Base-by-base conservation (phyloP, 2,797 vertebrate species). In the Euthynnus affinis region DNA sequence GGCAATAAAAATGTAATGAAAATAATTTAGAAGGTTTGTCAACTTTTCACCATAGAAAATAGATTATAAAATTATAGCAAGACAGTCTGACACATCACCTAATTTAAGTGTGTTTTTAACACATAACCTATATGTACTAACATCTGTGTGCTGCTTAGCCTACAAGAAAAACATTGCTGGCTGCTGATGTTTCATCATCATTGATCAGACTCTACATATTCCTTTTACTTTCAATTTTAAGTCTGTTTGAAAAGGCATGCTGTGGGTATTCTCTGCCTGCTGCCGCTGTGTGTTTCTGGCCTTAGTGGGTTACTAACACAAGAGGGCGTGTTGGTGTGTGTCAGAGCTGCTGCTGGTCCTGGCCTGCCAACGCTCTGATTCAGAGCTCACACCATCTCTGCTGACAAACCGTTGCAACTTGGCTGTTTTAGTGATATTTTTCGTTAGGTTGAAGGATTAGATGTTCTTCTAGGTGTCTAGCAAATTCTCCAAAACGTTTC, bases 261-360 rank as follows among this genome's bases (percentile, higher is more conserved):
- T 15, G 18, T 18, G 42, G 48, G n/a, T 22, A 49, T 58, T 48
- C 48, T 5, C 25, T 56, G 63, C 15, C 10, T 23, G 10, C 18
- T 23, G 20, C 14, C 22, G 5, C 25, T 34, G n/a, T 57, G 48
- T 62, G 58, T 90, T 85, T 72, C 34, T 15, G 29, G 61, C 8
- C 48, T 55, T 65, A 55, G 49, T 55, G 42, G 27, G 46, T 61
- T 82, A 56, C 82, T 61, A 85, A 94, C 95, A 91, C 92, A 90
- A 95, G 95, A 92, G 94, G 95, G 95, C 95, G 94, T 88, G 87
- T 94, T 89, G 80, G 89, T 72, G 87, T 87, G 78, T 81, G 79
- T 77, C 73, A 66, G 67, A 22, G 68, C 66, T 22, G 66, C 58
- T 60, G 48, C 62, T 42, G 74, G 58, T 60, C 62, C 70, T 22